phyloP scores from a whole-genome alignment of 2,888 invertebrate genomes.

The Chironomus riparius region DNA sequence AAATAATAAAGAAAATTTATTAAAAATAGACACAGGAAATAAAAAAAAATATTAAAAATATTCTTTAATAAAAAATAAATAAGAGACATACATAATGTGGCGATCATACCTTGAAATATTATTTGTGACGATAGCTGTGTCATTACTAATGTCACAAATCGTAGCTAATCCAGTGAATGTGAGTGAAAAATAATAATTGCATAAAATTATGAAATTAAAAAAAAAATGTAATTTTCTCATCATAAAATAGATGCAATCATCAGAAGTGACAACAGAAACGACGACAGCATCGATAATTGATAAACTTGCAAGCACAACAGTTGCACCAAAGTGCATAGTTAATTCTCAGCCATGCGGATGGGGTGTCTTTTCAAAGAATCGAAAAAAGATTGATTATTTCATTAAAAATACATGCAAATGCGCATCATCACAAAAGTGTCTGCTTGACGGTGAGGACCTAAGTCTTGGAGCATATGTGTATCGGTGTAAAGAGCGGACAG shows the following conservation, averaged over 20 bases:
- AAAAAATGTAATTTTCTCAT: neutral
- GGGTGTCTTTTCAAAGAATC: slow-evolving; percentile 1
- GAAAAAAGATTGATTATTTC: slow-evolving; percentile 13
- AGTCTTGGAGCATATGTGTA: slow-evolving; percentile 11
- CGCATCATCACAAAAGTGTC: neutral
- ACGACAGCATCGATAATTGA: neutral
- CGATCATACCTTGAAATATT: neutral
- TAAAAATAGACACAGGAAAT: no score
- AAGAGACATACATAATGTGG: no score
- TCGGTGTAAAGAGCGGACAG: slow-evolving; percentile 7
- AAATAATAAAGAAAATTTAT: neutral
- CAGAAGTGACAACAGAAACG: neutral
- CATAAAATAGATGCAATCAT: neutral
- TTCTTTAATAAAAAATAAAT: no score
- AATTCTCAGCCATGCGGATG: slow-evolving; percentile 13
- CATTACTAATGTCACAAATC: neutral
- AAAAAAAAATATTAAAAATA: no score
- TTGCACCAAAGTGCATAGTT: neutral
- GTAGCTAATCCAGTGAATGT: neutral
- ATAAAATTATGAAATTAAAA: neutral
- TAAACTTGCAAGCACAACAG: neutral
- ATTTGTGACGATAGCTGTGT: neutral
- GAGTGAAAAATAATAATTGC: neutral
- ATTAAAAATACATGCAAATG: slow-evolving; percentile 17
- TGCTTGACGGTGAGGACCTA: slow-evolving; percentile 11